Conservation (phyloP, 2,113 vertebrate genomes). For the Gambusia affinis region DNA sequence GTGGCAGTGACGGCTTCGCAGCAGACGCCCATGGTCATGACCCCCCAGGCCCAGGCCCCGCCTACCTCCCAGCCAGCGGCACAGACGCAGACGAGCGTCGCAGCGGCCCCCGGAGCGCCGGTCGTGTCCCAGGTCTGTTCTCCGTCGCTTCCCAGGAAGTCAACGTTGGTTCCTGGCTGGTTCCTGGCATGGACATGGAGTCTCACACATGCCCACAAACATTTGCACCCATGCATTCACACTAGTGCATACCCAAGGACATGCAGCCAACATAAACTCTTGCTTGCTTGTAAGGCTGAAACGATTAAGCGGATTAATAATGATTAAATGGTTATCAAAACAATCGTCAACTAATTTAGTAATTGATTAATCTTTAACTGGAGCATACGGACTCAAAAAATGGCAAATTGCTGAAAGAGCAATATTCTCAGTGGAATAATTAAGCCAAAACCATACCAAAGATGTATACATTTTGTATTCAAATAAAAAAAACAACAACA, state of each 20-base stretch:
- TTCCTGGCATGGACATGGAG: conserved; percentile 49
- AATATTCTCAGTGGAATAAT: too few relatives aligned
- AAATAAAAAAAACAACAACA: too few relatives aligned
- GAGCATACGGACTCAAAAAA: too few relatives aligned
- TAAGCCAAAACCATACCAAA: too few relatives aligned
- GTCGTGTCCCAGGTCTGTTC: conserved; percentile 83
- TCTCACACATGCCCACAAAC: conserved; percentile 59
- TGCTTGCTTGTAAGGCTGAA: not conserved
- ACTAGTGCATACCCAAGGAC: conserved; percentile 55
- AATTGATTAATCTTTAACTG: too few relatives aligned
- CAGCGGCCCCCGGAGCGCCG: conserved; percentile 78
- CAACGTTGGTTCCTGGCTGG: conserved; percentile 5
- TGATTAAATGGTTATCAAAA: too few relatives aligned
- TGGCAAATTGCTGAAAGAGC: too few relatives aligned
- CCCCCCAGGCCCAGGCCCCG: conserved; percentile 69
- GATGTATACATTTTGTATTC: too few relatives aligned
- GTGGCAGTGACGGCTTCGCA: conserved; percentile 76
- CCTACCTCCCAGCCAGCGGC: conserved; percentile 68
- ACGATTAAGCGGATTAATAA: too few relatives aligned
- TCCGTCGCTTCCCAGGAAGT: conserved; percentile 41
- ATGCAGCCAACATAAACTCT: conserved; percentile 17
- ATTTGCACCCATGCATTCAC: conserved; percentile 51
- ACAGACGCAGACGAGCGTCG: conserved; percentile 71
- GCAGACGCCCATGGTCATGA: conserved; percentile 74
- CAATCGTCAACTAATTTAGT: too few relatives aligned